phyloP scores from a whole-genome alignment of 92 coral and sea anemone species.

The Palythoa grandis region DNA sequence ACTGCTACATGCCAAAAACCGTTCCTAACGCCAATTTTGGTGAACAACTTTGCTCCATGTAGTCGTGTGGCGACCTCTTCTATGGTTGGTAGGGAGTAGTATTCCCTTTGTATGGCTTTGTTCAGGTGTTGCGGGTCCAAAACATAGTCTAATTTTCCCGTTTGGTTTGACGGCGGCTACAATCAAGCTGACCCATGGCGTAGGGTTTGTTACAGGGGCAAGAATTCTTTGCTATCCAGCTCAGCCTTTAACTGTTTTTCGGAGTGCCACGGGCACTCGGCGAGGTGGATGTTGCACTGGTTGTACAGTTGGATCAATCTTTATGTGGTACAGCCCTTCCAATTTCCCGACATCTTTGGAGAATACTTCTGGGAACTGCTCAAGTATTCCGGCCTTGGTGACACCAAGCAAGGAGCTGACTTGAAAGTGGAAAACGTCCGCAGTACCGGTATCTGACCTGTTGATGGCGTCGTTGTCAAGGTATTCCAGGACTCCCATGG shows the following conservation, averaged over 20 bases:
- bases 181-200: neutral
- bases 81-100: neutral
- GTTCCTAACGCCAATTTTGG: constrained; percentile 5
- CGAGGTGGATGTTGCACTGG: neutral
- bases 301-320: neutral
- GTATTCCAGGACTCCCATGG: constrained; percentile 1
- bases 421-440: neutral
- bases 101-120: neutral
- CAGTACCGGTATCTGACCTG: neutral
- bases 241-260: neutral
- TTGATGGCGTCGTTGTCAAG: neutral
- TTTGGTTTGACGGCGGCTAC: neutral
- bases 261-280: neutral
- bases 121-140: neutral
- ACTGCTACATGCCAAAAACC: neutral
- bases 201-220: neutral
- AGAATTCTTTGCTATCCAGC: neutral
- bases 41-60: neutral
- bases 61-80: neutral
- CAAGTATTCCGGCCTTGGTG: neutral
- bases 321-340: neutral
- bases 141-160: neutral
- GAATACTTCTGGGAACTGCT: neutral
- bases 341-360: neutral
- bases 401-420: neutral